A percentile compares a stretch with the other conserved stretches of the same genome.
Conservation (phyloP, 35 echinoderm and acorn worm species). For the Lytechinus variegatus region DNA sequence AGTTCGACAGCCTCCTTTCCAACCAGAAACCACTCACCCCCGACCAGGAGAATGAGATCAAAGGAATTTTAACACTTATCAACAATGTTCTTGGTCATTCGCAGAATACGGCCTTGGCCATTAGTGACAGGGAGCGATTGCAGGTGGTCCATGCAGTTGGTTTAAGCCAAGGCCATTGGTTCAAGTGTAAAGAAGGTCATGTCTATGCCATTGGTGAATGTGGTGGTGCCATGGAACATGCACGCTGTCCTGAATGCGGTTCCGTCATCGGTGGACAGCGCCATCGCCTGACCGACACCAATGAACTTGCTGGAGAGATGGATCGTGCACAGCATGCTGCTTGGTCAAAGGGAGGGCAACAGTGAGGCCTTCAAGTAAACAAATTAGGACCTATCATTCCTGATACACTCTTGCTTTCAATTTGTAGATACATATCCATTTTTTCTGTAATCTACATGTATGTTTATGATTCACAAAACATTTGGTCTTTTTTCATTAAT, state of each 20-base stretch:
- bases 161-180: constrained; percentile 76
- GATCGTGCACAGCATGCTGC: constrained; percentile 69
- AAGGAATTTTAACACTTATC: not conserved
- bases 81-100: not conserved
- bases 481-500: too few species aligned
- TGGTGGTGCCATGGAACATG: constrained; percentile 73
- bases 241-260: constrained; percentile 66
- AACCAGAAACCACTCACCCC: constrained; percentile 25
- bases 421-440: not conserved
- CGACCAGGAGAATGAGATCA: not conserved
- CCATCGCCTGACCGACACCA: constrained; percentile 56
- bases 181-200: constrained; percentile 80
- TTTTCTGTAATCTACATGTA: too few species aligned
- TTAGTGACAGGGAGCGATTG: constrained; percentile 67
- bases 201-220: constrained; percentile 83
- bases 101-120: constrained; percentile 38
- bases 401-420: not conserved
- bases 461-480: too few species aligned
- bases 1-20: not conserved
- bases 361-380: not conserved
- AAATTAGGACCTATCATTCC: not conserved
- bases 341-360: constrained; percentile 60
- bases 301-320: constrained; percentile 77
- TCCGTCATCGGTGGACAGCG: constrained; percentile 65
- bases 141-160: constrained; percentile 72